Conservation (phyloP, 2,888 invertebrate species). For the Agrilus mali region DNA sequence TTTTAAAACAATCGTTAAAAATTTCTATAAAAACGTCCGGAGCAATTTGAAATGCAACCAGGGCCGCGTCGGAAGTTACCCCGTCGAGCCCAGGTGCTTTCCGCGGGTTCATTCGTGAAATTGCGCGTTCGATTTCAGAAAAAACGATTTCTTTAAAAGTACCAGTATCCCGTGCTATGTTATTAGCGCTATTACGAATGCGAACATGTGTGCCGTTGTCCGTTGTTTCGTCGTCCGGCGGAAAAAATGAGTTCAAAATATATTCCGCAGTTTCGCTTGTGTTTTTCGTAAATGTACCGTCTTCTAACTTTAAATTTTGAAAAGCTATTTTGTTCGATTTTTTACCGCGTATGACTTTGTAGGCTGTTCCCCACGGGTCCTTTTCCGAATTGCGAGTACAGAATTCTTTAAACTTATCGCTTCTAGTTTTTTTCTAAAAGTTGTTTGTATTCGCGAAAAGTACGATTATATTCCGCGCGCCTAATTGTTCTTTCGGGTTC, state of each 20-base stretch:
- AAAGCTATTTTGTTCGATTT: background rate
- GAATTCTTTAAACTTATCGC: constrained; percentile 7
- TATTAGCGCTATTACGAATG: background rate
- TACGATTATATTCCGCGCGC: no score
- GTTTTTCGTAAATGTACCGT: constrained; percentile 1
- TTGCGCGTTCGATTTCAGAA: constrained; percentile 1
- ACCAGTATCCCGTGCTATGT: background rate
- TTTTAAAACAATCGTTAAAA: constrained; percentile 3
- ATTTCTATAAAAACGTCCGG: background rate
- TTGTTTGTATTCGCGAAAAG: no score
- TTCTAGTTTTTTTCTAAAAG: background rate
- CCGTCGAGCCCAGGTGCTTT: constrained; percentile 6
- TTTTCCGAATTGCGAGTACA: constrained; percentile 1
- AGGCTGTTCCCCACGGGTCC: constrained; percentile 10
- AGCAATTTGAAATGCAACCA: background rate
- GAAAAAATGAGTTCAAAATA: constrained; percentile 4
- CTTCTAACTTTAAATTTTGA: background rate
- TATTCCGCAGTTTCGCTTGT: constrained; percentile 1
- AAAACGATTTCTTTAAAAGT: background rate
- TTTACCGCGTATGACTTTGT: constrained; percentile 2
- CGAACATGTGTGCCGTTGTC: background rate
- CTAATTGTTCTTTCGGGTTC: no score
- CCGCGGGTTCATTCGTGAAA: background rate
- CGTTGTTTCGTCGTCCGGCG: background rate
- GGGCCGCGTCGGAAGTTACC: constrained; percentile 4